Base-by-base conservation (phyloP, 1,140 invertebrate species). In the Pogonomyrmex californicus region DNA sequence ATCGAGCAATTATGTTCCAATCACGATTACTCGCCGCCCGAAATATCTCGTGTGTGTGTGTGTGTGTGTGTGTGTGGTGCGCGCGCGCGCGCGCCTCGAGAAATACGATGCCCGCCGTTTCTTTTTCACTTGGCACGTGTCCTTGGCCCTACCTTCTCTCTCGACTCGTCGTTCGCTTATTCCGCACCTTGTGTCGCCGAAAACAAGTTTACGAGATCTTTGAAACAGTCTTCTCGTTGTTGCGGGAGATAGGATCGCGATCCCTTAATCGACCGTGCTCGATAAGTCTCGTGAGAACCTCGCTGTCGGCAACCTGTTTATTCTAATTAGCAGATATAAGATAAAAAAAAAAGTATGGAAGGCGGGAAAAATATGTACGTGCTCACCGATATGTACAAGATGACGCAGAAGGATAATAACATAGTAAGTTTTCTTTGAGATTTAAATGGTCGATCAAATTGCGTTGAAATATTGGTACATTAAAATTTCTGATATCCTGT, bases 201-300 rank as follows among this genome's bases (percentile, higher is more conserved):
- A 77, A 91, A 91, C 89, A 75, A 87, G 82, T 91, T 90, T 90
- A 90, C 75, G 88, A 90, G 86, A 89, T 90, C 62, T 71, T 63
- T 73, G 62, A 56, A 73, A 71, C 75, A 87, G 66, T 68, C 66
- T 65, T 49, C 60, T 85, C 62, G 88, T 87, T 70, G 77, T 47
- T 51, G 36, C 36, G 2, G 9, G 71, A 76, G 88, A 90, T 90
- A 90, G 62, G 86, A 90, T 90, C 89, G 88, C 78, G 86, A 87
- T 87, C 73, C 44, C 62, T 89, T 79, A 89, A 90, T 90, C 89
- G 88, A 85, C 9, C 47, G 56, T 51, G 79, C 75, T 23, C 41
- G 88, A 90, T 90, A 90, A 87, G 73, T 70, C 75, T 85, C 81
- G 44, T 51, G 54, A 89, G 60, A 51, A 38, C n/a, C 4, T 36